phyloP scores from a whole-genome alignment of 2,113 vertebrate genomes.

The Sturnira hondurensis region DNA sequence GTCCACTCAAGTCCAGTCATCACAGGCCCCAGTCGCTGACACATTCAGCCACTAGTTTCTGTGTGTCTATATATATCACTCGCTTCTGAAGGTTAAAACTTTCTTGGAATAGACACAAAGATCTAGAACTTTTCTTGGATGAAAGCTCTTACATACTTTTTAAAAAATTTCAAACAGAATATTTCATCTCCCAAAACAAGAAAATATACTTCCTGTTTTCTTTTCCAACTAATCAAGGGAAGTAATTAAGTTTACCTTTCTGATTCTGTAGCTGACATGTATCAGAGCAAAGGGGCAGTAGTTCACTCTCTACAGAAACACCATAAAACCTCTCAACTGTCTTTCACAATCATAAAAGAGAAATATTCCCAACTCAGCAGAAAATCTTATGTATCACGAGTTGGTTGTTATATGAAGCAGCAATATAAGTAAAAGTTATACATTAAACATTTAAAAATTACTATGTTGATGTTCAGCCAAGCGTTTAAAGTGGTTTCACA shows the following conservation, averaged over 20 bases:
- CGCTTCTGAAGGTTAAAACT: not conserved
- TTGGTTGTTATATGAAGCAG: not conserved
- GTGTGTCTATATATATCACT: not conserved
- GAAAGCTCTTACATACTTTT: not conserved
- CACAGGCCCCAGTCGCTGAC: not conserved
- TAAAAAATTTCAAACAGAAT: not conserved
- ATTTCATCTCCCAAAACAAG: not conserved
- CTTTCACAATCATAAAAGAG: not conserved
- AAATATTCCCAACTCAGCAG: not conserved
- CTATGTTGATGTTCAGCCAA: not conserved
- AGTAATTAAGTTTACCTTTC: not conserved
- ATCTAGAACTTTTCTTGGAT: not conserved
- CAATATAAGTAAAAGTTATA: not conserved
- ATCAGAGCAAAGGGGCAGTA: not conserved
- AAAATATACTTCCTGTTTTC: not conserved
- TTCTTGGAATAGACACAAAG: not conserved
- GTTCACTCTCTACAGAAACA: not conserved
- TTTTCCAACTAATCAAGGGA: not conserved
- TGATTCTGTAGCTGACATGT: not conserved
- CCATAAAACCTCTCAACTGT: not conserved
- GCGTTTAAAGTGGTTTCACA: not conserved
- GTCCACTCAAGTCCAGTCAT: not conserved
- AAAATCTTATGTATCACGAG: not conserved
- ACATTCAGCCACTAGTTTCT: not conserved
- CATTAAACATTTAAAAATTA: not conserved